Evolutionary conservation across 2,797 vertebrate genomes (phyloP).

Genomic region (Acanthornis magna): DNA sequence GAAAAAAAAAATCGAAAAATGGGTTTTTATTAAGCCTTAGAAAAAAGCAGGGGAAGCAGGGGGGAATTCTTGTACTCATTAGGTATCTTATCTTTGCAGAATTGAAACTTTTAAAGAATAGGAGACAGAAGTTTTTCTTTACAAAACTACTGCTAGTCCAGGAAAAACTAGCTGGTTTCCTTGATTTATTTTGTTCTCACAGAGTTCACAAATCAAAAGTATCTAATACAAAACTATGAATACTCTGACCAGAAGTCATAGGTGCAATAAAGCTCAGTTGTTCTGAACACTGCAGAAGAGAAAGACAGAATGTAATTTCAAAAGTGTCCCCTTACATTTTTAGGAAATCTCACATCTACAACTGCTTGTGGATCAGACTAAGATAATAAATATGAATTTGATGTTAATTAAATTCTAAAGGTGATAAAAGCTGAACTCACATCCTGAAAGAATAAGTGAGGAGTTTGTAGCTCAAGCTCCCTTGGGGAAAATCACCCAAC

Average conservation of each 20-base stretch:
- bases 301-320: neutral
- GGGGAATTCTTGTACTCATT: neutral
- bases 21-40: neutral
- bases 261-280: neutral
- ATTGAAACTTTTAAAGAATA: neutral
- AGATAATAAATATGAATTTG: neutral
- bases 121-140: neutral
- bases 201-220: neutral
- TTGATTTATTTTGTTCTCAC: neutral
- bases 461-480: neutral
- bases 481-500: neutral
- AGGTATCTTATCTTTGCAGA: neutral
- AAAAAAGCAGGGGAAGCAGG: neutral
- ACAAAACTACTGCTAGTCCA: neutral
- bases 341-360: neutral
- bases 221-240: neutral
- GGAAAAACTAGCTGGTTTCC: neutral
- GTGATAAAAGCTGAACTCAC: neutral
- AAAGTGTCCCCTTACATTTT: neutral
- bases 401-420: neutral
- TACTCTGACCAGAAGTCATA: neutral
- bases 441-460: neutral
- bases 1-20: neutral
- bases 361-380: neutral
- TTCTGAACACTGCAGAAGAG: neutral